phyloP scores from a whole-genome alignment of 2,113 vertebrate species.

The Lepus timidus region DNA sequence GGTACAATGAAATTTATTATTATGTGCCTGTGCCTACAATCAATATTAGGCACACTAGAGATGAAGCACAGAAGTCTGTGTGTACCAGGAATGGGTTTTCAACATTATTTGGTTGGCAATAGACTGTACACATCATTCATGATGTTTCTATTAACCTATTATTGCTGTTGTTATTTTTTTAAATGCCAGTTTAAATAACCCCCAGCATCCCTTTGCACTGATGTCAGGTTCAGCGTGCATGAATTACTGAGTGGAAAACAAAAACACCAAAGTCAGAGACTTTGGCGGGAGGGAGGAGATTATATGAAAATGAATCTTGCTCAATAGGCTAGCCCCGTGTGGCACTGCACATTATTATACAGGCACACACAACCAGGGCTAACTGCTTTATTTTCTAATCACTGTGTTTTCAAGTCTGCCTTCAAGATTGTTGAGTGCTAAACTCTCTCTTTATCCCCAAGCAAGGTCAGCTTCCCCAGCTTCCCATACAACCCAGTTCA shows the following conservation, averaged over 20 bases:
- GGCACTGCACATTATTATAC: constrained; percentile 81
- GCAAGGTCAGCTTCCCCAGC: constrained; percentile 86
- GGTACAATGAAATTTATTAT: constrained; percentile 50
- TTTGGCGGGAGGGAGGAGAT: constrained; percentile 69
- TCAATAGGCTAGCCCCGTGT: constrained; percentile 74
- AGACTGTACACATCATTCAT: constrained; percentile 26
- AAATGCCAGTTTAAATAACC: constrained; percentile 71
- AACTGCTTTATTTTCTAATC: constrained; percentile 88
- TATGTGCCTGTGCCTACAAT: constrained; percentile 14
- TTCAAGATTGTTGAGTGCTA: constrained; percentile 84
- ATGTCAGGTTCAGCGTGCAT: constrained; percentile 67
- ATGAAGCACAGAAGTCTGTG: constrained; percentile 40
- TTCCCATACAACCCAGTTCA: constrained; percentile 83
- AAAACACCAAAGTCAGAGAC: constrained; percentile 76
- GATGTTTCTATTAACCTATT: constrained; percentile 72
- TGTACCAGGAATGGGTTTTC: constrained; percentile 48
- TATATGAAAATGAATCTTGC: constrained; percentile 77
- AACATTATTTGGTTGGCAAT: constrained; percentile 50
- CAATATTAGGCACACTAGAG: constrained; percentile 34
- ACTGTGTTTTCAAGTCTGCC: constrained; percentile 87
- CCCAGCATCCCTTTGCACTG: constrained; percentile 56
- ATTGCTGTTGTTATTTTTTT: constrained; percentile 69
- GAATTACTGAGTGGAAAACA: constrained; percentile 75
- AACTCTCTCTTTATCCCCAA: constrained; percentile 88
- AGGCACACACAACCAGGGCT: constrained; percentile 82